Conservation (phyloP, 2,888 invertebrate genomes). For the Acheta domesticus region DNA sequence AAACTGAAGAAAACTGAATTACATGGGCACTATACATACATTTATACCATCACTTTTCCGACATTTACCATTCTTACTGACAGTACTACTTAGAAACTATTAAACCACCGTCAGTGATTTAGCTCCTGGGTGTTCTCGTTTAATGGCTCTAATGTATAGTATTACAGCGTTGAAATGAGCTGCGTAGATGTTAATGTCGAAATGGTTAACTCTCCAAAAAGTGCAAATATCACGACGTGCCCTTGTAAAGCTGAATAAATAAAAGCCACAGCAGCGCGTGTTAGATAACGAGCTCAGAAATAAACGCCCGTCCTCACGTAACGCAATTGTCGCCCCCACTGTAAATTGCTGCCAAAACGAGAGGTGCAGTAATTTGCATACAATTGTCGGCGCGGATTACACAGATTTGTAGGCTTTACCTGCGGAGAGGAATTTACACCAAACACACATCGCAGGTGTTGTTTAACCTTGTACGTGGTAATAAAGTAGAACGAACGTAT, state of each 20-base stretch:
- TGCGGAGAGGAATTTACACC: no score
- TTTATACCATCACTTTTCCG: neutral
- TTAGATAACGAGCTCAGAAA: slow-evolving; percentile 18
- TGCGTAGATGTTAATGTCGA: neutral
- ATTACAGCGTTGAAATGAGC: neutral
- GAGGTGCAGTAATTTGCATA: neutral
- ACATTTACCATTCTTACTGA: neutral
- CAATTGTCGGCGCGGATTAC: slow-evolving; percentile 3
- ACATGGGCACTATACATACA: neutral
- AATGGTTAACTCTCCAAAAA: neutral
- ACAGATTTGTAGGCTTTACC: neutral
- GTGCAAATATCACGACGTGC: neutral
- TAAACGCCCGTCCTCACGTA: neutral
- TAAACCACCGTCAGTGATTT: neutral
- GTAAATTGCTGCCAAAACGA: neutral
- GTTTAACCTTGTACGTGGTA: no score
- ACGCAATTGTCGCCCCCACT: neutral
- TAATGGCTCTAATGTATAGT: neutral
- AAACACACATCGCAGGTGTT: no score
- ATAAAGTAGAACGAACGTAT: no score
- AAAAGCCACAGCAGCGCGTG: neutral
- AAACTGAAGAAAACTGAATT: no score
- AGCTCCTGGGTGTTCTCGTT: neutral
- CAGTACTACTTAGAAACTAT: neutral
- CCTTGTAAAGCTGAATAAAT: neutral